Conservation (phyloP, 2,113 vertebrate genomes). For the Passer montanus region DNA sequence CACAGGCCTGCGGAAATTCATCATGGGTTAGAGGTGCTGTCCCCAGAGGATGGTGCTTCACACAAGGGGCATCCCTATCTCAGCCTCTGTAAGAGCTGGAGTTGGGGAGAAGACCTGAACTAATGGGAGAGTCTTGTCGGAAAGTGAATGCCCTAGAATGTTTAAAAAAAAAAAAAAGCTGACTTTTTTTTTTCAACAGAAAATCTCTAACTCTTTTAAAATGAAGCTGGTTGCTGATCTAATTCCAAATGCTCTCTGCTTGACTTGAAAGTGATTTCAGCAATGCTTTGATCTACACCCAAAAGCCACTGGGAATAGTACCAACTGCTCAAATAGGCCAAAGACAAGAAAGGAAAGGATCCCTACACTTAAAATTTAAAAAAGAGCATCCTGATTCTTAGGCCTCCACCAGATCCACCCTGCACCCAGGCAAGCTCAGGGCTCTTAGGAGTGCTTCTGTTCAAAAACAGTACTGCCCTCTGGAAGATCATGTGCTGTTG, state of each 20-base stretch:
- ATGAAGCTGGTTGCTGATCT: constrained; percentile 38
- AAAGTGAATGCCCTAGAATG: background rate
- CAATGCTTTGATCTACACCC: constrained; percentile 64
- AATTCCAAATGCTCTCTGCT: constrained; percentile 59
- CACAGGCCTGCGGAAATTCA: background rate
- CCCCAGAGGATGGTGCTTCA: background rate
- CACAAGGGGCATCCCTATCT: background rate
- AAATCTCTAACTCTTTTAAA: constrained; percentile 42
- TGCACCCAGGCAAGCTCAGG: background rate
- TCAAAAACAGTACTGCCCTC: background rate
- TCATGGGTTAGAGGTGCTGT: background rate
- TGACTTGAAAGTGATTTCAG: constrained; percentile 64
- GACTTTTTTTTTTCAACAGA: background rate
- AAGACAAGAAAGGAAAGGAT: constrained; percentile 31
- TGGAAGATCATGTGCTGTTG: background rate
- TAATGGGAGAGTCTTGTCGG: background rate
- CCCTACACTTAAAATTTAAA: background rate
- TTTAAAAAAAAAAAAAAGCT: background rate
- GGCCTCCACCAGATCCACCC: background rate
- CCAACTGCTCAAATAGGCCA: constrained; percentile 42
- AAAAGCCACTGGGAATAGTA: constrained; percentile 60
- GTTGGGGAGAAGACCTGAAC: background rate
- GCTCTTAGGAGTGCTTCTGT: background rate
- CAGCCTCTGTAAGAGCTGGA: background rate
- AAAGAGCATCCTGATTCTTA: background rate